Conservation (phyloP, 2,113 vertebrate species). For the Gallinago jamesoni region DNA sequence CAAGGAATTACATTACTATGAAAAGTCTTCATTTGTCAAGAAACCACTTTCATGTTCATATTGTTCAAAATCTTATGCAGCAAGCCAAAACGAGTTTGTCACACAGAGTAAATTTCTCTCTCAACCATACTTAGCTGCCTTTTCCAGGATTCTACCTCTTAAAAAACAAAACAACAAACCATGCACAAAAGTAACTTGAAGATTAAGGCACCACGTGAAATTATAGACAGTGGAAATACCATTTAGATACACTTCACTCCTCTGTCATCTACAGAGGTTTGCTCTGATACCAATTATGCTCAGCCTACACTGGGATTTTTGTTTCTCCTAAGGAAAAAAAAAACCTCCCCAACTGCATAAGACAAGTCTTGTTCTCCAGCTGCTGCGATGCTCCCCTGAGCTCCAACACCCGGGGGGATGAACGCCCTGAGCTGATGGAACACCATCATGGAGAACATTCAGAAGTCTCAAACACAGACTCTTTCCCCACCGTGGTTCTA, state of each 20-base stretch:
- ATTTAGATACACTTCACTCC: not conserved
- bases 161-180: not conserved
- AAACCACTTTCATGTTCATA: not conserved
- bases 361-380: conserved; percentile 63
- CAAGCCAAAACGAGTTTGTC: not conserved
- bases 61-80: not conserved
- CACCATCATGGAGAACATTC: not conserved
- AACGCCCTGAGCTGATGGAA: not conserved
- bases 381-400: conserved; percentile 38
- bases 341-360: not conserved
- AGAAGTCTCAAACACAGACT: not conserved
- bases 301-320: conserved; percentile 70
- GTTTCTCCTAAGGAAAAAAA: conserved; percentile 10
- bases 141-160: not conserved
- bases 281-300: conserved; percentile 48
- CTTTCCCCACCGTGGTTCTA: not conserved
- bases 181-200: not conserved
- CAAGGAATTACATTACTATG: not conserved
- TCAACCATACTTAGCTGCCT: not conserved
- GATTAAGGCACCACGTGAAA: not conserved
- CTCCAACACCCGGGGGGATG: conserved; percentile 2
- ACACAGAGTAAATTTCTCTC: not conserved
- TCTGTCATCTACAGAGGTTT: conserved; percentile 14
- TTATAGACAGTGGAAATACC: not conserved
- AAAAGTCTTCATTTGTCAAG: not conserved